A percentile compares a stretch with the other conserved stretches of the same genome.
Evolutionary conservation across 2,113 vertebrate species (phyloP).

Genomic region (Girardinichthys multiradiatus): DNA sequence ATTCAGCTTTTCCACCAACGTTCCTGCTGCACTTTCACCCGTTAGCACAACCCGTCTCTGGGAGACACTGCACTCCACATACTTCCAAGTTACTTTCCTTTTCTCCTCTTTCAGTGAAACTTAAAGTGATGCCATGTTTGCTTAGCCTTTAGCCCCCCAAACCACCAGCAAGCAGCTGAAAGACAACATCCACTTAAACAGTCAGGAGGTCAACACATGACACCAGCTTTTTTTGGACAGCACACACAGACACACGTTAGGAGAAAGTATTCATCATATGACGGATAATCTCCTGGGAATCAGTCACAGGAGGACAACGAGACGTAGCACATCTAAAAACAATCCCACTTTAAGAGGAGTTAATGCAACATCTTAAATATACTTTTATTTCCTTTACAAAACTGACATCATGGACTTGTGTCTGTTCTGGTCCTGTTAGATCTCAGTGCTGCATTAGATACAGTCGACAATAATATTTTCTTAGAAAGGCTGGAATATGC

Average conservation of each 20-base stretch:
- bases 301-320: neutral
- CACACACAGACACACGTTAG: slow-evolving; percentile 5
- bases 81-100: slow-evolving; percentile 1
- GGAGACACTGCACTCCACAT: slow-evolving; percentile 54
- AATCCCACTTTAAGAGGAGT: neutral
- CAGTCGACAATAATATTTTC: too few species aligned
- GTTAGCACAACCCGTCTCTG: slow-evolving; percentile 23
- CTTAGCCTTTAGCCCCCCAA: too few species aligned
- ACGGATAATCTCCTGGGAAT: slow-evolving; percentile 5
- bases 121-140: too few species aligned
- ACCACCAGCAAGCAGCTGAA: slow-evolving; percentile 34
- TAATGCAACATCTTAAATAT: neutral
- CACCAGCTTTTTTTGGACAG: slow-evolving; percentile 16
- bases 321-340: slow-evolving; percentile 11
- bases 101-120: slow-evolving; percentile 25
- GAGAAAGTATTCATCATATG: slow-evolving; percentile 26
- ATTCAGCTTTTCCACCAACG: slow-evolving; percentile 11
- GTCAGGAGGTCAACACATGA: slow-evolving; percentile 60
- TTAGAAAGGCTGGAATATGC: too few species aligned
- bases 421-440: too few species aligned
- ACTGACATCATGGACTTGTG: neutral
- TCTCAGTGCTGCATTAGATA: too few species aligned
- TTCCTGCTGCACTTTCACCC: slow-evolving; percentile 39
- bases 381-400: too few species aligned
- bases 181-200: slow-evolving; percentile 28